phyloP scores from a whole-genome alignment of 2,888 invertebrate genomes.

The Hyppa rectilinea region DNA sequence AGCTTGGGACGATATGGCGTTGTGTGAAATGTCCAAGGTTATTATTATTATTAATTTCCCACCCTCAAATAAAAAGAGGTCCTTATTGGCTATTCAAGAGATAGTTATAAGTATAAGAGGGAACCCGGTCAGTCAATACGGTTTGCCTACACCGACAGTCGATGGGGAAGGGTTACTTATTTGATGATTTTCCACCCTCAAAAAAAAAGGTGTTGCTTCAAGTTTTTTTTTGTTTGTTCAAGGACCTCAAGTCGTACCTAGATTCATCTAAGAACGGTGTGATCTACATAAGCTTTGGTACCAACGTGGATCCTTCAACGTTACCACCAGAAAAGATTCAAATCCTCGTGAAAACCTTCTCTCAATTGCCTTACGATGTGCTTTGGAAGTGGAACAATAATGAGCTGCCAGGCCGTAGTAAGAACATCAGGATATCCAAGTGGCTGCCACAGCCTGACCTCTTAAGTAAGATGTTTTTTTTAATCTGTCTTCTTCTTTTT shows the following conservation, averaged over 20 bases:
- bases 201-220: too few species aligned
- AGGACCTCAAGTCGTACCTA: slow-evolving; percentile 75
- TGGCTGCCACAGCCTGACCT: slow-evolving; percentile 80
- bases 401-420: slow-evolving; percentile 67
- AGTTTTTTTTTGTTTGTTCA: slow-evolving; percentile 26
- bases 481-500: too few species aligned
- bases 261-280: slow-evolving; percentile 79
- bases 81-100: too few species aligned
- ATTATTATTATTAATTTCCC: too few species aligned
- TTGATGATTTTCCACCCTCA: too few species aligned
- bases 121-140: too few species aligned
- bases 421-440: slow-evolving; percentile 76
- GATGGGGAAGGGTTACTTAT: too few species aligned
- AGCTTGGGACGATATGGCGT: too few species aligned
- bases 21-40: too few species aligned
- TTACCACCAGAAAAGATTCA: slow-evolving; percentile 72
- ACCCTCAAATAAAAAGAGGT: too few species aligned
- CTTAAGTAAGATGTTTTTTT: slow-evolving; percentile 33
- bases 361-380: slow-evolving; percentile 78
- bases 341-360: slow-evolving; percentile 75
- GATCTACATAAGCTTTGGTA: slow-evolving; percentile 78
- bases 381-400: slow-evolving; percentile 82
- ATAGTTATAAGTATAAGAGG: too few species aligned
- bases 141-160: too few species aligned
- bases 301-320: slow-evolving; percentile 74